A percentile compares a stretch with the other conserved stretches of the same genome.
These are phyloP conservation scores for Isotomurus palustris DNA, from an alignment of 2,888 invertebrate genomes.

Conservation along the genomic window DNA sequence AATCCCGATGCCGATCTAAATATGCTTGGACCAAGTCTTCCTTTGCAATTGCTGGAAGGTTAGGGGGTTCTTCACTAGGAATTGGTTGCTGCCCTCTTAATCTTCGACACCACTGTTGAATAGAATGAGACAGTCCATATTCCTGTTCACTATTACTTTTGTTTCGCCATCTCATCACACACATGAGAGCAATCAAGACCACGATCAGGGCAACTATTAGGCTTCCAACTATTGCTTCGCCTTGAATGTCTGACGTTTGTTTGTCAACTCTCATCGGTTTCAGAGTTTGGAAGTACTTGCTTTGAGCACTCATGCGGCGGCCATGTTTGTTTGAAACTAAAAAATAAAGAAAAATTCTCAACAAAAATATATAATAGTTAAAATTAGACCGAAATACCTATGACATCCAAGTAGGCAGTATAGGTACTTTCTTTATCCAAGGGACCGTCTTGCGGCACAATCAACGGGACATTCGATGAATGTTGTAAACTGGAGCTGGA, in stretches of 20 bases:
- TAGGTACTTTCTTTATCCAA: conserved; percentile 75
- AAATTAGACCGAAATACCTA: conserved; percentile 57
- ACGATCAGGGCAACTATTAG: conserved; percentile 63
- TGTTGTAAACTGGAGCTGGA: conserved; percentile 21
- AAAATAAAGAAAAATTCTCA: conserved; percentile 34
- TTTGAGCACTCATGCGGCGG: conserved; percentile 62
- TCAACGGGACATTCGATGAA: conserved; percentile 1
- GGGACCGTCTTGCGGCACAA: conserved; percentile 60
- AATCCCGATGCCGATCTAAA: conserved; percentile 75
- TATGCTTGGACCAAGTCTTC: conserved; percentile 71
- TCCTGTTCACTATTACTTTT: conserved; percentile 44
- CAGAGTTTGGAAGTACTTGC: conserved; percentile 68
- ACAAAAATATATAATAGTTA: not conserved
- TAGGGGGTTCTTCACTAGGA: conserved; percentile 66
- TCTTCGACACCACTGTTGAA: conserved; percentile 56
- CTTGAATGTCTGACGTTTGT: conserved; percentile 23
- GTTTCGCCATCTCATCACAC: conserved; percentile 45
- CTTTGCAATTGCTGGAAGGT: conserved; percentile 73
- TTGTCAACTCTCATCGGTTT: conserved; percentile 28
- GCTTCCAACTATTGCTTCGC: conserved; percentile 55
- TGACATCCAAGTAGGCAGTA: conserved; percentile 77
- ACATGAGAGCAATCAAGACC: conserved; percentile 57
- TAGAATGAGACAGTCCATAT: conserved; percentile 41
- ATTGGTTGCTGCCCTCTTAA: conserved; percentile 62
- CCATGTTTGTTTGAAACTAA: conserved; percentile 55